Evolutionary conservation across 1,140 invertebrate genomes (phyloP), one percentile per base, ranked within the genome.

Genomic region (Drosophila oshimai): DNA sequence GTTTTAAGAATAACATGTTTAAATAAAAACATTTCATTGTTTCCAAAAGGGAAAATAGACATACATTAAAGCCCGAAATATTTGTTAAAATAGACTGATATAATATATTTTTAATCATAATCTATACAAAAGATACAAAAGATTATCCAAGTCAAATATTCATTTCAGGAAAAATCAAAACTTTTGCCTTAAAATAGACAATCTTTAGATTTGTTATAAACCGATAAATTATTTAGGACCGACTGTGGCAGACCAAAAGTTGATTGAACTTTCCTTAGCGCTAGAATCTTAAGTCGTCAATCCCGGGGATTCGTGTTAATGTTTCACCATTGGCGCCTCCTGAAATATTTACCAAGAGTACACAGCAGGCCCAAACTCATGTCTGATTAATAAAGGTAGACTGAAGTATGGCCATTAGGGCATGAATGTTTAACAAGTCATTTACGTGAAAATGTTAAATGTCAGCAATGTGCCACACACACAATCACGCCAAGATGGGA

Each of bases 261-360:
- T 84, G 71, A 84, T 84, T 84, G 80, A 84, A 84, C 79, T 77
- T 67, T 67, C 12, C 17, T 1, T 6, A 22, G 60, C 45, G n/a
- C 10, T 15, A 29, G 28, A 17, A 22, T 24, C 31, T 34, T 22
- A 70, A 70, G 29, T 34, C 36, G n/a, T 2, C 2, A 2, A 22
- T 22, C 18, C 45, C 20, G 36, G 12, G 51, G 46, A 24, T 37
- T 51, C 26, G 50, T 62, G 64, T 64, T 64, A 55, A 50, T 29
- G 39, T 33, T 24, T 42, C 18, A 36, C 53, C 20, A 53, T 74
- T 69, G 54, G 44, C 62, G 62, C 60, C 76, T 57, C 18, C 9
- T 84, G 36, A 84, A 83, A 83, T 79, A 83, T 83, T 86, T 70
- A 84, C 74, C 34, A 54, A 78, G 53, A 51, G 62, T 39, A 84